Percentiles rank a stretch among this genome's conserved stretches.
phyloP scores from a whole-genome alignment of 2,797 vertebrate species.

The Danio aesculapii region DNA sequence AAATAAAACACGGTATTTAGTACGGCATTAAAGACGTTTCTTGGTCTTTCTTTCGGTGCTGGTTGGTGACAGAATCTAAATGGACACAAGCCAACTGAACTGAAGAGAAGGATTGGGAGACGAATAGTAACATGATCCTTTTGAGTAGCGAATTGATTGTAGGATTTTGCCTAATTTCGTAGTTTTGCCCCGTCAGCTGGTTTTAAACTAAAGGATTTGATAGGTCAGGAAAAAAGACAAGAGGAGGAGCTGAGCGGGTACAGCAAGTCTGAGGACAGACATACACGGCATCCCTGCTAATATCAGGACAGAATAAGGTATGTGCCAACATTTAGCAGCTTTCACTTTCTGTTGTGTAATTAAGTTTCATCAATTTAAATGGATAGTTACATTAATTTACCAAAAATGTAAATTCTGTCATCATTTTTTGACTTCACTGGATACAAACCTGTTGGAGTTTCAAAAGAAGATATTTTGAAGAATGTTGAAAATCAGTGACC shows the following conservation, averaged over 20 bases:
- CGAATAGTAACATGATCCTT: background rate
- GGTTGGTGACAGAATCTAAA: background rate
- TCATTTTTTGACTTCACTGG: no score
- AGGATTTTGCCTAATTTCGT: no score
- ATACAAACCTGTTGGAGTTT: no score
- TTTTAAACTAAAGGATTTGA: background rate
- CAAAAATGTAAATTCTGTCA: no score
- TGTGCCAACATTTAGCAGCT: background rate
- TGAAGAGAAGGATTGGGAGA: background rate
- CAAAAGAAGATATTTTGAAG: no score
- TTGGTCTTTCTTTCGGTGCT: background rate
- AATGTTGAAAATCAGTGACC: no score
- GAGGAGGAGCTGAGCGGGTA: background rate
- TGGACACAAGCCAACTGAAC: background rate
- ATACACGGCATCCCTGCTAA: background rate
- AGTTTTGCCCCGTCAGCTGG: background rate
- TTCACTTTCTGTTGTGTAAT: background rate
- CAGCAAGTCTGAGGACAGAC: background rate
- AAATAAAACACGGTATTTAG: background rate
- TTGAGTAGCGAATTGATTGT: background rate
- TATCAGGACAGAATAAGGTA: slow-evolving; percentile 25
- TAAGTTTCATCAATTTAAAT: background rate
- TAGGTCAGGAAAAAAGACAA: background rate
- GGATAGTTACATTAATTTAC: no score
- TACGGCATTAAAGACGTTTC: background rate